phyloP scores from a whole-genome alignment of 2,888 invertebrate species.

The Callimorpha dominula region DNA sequence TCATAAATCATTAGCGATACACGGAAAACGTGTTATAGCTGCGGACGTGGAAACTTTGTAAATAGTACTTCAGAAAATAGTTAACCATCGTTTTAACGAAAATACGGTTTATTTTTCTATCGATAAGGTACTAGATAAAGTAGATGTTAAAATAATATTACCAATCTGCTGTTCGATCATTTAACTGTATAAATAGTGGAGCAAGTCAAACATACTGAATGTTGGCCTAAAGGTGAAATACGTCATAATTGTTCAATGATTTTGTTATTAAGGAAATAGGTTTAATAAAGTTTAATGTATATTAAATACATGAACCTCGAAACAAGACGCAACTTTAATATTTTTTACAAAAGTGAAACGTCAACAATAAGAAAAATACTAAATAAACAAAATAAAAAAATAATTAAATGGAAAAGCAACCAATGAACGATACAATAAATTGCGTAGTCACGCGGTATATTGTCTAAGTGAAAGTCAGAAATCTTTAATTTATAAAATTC shows the following conservation, averaged over 20 bases:
- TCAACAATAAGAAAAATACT: no score
- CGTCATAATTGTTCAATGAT: slow-evolving; percentile 20
- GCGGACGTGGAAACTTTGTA: slow-evolving; percentile 19
- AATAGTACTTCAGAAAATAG: slow-evolving; percentile 3
- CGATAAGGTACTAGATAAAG: slow-evolving; percentile 9
- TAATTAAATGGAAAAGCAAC: no score
- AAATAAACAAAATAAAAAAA: no score
- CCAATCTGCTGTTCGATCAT: slow-evolving; percentile 7
- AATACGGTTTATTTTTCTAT: not conserved
- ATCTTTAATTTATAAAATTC: no score
- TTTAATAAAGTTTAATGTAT: no score
- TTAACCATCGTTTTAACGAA: slow-evolving; percentile 7
- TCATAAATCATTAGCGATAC: slow-evolving; percentile 46
- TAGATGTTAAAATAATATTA: not conserved
- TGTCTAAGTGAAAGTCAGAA: no score
- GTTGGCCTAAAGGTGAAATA: slow-evolving; percentile 30
- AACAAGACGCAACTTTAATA: no score
- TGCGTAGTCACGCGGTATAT: no score
- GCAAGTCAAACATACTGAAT: slow-evolving; percentile 28
- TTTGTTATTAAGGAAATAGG: no score
- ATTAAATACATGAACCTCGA: no score
- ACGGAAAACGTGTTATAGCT: slow-evolving; percentile 37
- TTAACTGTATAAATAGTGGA: slow-evolving; percentile 22
- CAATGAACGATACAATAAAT: no score
- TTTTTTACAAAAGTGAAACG: no score